Conservation (phyloP, 2,888 invertebrate species). For the Pandemis cinnamomeana region DNA sequence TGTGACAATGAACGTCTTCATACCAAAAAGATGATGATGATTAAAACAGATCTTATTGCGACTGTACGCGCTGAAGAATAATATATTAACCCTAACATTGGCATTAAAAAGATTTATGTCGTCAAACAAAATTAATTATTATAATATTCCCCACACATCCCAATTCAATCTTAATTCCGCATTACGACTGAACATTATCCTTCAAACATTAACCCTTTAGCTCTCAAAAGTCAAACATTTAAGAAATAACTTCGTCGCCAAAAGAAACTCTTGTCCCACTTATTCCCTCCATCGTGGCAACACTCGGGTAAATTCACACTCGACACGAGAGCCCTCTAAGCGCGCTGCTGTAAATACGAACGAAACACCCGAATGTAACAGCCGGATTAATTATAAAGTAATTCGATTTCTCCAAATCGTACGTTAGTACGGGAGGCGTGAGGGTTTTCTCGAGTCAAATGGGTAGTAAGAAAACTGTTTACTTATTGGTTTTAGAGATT, state of each 20-base stretch:
- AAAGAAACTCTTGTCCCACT: constrained; percentile 9
- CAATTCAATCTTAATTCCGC: too few relatives aligned
- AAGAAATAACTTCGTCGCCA: background rate
- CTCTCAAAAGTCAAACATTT: background rate
- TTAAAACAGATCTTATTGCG: too few relatives aligned
- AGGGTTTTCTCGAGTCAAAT: background rate
- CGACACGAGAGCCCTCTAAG: constrained; percentile 17
- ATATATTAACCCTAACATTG: too few relatives aligned
- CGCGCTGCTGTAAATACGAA: constrained; percentile 29
- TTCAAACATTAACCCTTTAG: background rate
- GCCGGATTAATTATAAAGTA: constrained; percentile 34
- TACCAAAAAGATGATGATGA: too few relatives aligned
- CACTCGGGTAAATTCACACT: constrained; percentile 30
- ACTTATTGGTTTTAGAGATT: too few relatives aligned
- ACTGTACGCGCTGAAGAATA: too few relatives aligned
- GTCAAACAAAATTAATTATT: too few relatives aligned
- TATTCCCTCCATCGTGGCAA: constrained; percentile 19
- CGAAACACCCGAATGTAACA: constrained; percentile 14
- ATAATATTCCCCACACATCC: too few relatives aligned
- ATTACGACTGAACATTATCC: too few relatives aligned
- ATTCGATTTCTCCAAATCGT: constrained; percentile 18
- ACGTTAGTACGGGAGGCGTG: background rate
- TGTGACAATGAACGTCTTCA: too few relatives aligned
- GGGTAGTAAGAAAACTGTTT: too few relatives aligned
- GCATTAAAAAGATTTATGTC: too few relatives aligned